Conservation (phyloP, 2,888 invertebrate species). For the Piscicola geometra region DNA sequence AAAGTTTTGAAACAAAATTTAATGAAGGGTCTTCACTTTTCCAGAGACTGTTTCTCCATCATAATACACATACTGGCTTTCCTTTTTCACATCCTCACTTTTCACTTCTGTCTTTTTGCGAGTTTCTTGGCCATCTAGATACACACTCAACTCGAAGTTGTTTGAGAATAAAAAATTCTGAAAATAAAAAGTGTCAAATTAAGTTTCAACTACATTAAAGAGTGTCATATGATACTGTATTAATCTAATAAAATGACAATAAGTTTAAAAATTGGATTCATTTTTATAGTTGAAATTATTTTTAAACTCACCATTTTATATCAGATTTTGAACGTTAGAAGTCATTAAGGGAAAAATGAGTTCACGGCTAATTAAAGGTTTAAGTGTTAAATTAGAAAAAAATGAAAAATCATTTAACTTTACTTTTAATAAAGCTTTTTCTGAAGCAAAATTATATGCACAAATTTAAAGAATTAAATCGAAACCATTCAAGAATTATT, state of each 20-base stretch:
- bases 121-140: slow-evolving; percentile 87
- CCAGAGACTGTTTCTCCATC: slow-evolving; percentile 98
- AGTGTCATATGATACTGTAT: background rate
- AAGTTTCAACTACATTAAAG: background rate
- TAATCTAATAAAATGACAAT: background rate
- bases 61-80: slow-evolving; percentile 86
- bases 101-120: slow-evolving; percentile 86
- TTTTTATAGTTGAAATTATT: background rate
- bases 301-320: background rate
- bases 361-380: background rate
- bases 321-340: background rate
- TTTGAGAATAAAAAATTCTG: slow-evolving; percentile 95
- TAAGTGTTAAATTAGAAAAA: background rate
- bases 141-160: slow-evolving; percentile 94
- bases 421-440: background rate
- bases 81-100: slow-evolving; percentile 89
- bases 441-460: background rate
- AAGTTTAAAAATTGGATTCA: too few relatives aligned
- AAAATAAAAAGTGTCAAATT: background rate
- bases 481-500: background rate
- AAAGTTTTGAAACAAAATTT: slow-evolving; percentile 2
- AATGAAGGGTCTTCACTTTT: slow-evolving; percentile 63
- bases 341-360: background rate
- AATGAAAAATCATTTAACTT: background rate
- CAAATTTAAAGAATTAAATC: background rate